Base-by-base conservation (phyloP, 2,797 vertebrate species). In the Pachyuromys duprasi region DNA sequence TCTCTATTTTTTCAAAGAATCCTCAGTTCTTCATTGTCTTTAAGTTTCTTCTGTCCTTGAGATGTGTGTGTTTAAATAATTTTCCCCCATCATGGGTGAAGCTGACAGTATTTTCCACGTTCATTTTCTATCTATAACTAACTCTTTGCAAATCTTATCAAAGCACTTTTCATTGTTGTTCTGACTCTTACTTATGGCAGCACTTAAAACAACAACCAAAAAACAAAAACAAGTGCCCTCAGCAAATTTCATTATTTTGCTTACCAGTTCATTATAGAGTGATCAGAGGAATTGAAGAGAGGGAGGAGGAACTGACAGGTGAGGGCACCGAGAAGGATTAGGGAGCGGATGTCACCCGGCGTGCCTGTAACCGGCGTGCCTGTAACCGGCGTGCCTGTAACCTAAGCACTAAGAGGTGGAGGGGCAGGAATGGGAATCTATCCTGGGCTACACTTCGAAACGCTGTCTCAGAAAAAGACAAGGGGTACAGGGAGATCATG, bases 251-350 rank as follows among this genome's bases (percentile, higher is more conserved):
- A 95, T 97, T 97, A 96, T 96, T 97, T 90, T 91, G 96, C 95
- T 96, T 96, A 93, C 90, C 80, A 96, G 95, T 96, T 95, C 94
- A 94, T 97, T 96, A 95, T 94, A 98, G 98, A 98, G 97, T 94
- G 97, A 98, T 98, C 95, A 98, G 98, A 97, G 95, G 96, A 95
- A 31, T 39, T 67, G 95, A 93, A 98, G 96, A 96, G 97, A 97
- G 97, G 97, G 96, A 96, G 97, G 57, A 98, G 96, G 97, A 98
- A 98, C 96, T 97, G 98, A 98, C 98, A 97, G 97, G 98, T 98
- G 95, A 97, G 96, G 90, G 94, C 82, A 96, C 93, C 96, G 28
- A 93, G 81, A 95, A 95, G 93, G 88, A 96, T 95, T 91, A 92
- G 65, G 62, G 89, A 93, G 63, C 79, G 33, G 82, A 89, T 94